A percentile compares a stretch with the other conserved stretches of the same genome.
phyloP scores from a whole-genome alignment of 2,113 vertebrate species.

The Felis catus region DNA sequence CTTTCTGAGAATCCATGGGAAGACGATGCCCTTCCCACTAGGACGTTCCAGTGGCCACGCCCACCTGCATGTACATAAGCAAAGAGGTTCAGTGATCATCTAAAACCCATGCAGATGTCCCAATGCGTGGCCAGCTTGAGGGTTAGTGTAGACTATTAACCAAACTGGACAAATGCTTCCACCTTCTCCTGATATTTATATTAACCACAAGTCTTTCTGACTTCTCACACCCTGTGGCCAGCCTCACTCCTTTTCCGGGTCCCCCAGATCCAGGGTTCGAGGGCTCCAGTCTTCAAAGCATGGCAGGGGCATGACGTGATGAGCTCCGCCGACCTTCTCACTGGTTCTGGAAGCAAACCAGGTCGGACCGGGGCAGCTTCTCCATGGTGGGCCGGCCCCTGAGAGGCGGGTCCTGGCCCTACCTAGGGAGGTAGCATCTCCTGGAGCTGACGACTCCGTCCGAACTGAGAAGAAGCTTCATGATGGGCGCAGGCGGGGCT shows the following conservation, averaged over 20 bases:
- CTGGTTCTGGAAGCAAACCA: background rate
- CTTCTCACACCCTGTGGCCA: background rate
- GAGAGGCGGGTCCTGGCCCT: background rate
- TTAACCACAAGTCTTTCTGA: background rate
- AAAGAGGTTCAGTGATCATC: background rate
- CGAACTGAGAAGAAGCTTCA: conserved; percentile 51
- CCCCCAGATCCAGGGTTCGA: background rate
- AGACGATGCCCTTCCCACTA: background rate
- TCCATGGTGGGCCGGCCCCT: background rate
- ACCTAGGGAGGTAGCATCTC: conserved; percentile 65
- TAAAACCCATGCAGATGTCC: background rate
- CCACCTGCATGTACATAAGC: background rate
- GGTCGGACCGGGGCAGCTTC: background rate
- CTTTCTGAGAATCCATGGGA: background rate
- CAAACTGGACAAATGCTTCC: background rate
- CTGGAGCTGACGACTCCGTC: background rate
- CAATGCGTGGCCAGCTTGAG: background rate
- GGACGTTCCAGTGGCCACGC: background rate
- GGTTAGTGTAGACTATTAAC: background rate
- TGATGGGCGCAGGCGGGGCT: conserved; percentile 55
- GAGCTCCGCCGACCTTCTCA: background rate
- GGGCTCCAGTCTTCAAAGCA: background rate
- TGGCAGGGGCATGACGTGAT: background rate
- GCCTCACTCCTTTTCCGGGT: background rate
- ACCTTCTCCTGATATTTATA: background rate